Base-by-base conservation (phyloP, 2,797 vertebrate genomes). In the Pangasius macronema region DNA sequence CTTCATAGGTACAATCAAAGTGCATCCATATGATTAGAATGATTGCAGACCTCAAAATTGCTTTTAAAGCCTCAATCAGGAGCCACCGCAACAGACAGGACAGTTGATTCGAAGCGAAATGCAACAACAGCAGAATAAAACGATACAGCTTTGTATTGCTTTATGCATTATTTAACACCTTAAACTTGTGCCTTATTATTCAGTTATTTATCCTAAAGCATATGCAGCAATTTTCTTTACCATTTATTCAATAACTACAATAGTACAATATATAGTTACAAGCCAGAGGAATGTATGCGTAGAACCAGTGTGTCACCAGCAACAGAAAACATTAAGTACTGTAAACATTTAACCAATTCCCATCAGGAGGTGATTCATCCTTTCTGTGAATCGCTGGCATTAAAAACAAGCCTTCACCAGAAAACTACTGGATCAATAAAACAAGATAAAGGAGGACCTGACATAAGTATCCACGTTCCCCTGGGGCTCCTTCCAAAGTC, bases 341-440 rank as follows among this genome's bases (percentile, higher is more conserved):
- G 79, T 67, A 67, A n/a, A 46, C 80, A 42, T 65, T 13, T 83
- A 57, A 51, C 72, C 53, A 59, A 3, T 14, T 67, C 33, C 36
- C 70, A 84, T 61, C 33, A 82, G 73, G 39, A 84, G 67, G 51
- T 80, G 86, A 86, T 59, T 81, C 59, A 79, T 83, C 4, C 68
- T 72, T 72, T 88, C 33, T 77, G 20, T 46, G 63, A 53, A 84
- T 87, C 49, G 73, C 24, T 10, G 33, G 72, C 68, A 80, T 61
- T 85, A 42, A 79, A 87, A 82, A 16, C 18, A 73, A 72, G 65
- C 73, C 63, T 76, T 65, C 70, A 55, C n/a, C 59, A 89, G 76
- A 65, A 79, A 80, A 87, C 55, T 82, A 42, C 72, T 85, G 82
- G 80, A 91, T 91, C 90, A 91, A 90, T 91, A 88, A 87, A 81